Evolutionary conservation across 2,888 invertebrate species (phyloP).

Genomic region (Hedychridium roseum): DNA sequence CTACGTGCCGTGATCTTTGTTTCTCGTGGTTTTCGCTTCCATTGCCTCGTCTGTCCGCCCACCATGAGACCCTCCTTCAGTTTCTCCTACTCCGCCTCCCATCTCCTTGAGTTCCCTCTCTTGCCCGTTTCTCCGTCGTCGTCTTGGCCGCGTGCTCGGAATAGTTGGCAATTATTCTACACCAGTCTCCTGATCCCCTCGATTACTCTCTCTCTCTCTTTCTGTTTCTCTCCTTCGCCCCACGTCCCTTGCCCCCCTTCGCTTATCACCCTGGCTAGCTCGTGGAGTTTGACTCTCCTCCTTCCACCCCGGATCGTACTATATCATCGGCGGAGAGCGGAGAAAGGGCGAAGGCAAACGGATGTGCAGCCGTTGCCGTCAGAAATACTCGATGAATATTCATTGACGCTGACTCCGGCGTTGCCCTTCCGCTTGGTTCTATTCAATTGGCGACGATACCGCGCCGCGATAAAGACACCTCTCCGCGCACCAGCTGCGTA

Average conservation of each 20-base stretch:
- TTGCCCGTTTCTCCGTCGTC: conserved; percentile 18
- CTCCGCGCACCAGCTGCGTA: no score
- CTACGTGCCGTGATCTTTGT: no score
- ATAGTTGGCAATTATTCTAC: conserved; percentile 58
- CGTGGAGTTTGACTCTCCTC: conserved; percentile 4
- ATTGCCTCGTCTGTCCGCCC: conserved; percentile 1
- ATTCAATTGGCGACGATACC: conserved; percentile 29
- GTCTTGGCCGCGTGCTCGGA: conserved; percentile 49
- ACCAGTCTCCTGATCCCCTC: conserved; percentile 27
- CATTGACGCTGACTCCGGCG: conserved; percentile 26
- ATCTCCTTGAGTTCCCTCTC: conserved; percentile 2
- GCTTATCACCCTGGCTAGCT: not conserved
- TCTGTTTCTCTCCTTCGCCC: conserved; percentile 10
- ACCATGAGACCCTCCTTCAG: conserved; percentile 6
- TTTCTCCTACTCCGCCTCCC: conserved; percentile 9
- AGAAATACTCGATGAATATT: conserved; percentile 41
- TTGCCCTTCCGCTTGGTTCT: conserved; percentile 23
- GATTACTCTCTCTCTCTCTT: conserved; percentile 16
- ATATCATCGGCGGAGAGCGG: not conserved
- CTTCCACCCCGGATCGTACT: not conserved
- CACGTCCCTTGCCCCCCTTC: conserved; percentile 10
- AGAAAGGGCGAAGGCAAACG: conserved; percentile 1
- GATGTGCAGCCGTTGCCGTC: conserved; percentile 6
- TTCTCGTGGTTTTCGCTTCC: not conserved
- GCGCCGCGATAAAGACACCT: conserved; percentile 14